A percentile compares a stretch with the other conserved stretches of the same genome.
phyloP scores from a whole-genome alignment of 1,140 invertebrate genomes.

The Hycleus cichorii region DNA sequence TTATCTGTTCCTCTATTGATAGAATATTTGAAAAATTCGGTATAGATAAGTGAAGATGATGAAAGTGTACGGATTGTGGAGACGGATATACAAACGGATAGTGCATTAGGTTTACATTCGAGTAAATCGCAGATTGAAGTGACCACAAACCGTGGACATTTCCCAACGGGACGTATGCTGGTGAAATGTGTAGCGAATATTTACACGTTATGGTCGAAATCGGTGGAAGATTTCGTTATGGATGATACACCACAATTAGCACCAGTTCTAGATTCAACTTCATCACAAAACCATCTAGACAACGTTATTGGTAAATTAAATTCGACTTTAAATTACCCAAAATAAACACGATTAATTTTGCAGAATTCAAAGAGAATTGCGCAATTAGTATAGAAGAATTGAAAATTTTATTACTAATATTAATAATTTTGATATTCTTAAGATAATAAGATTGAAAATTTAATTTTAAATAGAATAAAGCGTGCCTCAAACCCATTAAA shows the following conservation, averaged over 20 bases:
- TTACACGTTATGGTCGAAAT: slow-evolving; percentile 28
- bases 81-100: slow-evolving; percentile 14
- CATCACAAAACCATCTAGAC: slow-evolving; percentile 34
- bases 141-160: slow-evolving; percentile 28
- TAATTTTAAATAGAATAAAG: not conserved
- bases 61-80: slow-evolving; percentile 24
- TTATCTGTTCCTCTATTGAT: too few relatives aligned
- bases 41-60: slow-evolving; percentile 26
- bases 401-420: not conserved
- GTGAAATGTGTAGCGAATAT: slow-evolving; percentile 32
- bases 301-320: slow-evolving; percentile 27
- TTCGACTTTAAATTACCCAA: too few relatives aligned
- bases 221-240: slow-evolving; percentile 26
- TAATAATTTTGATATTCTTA: not conserved
- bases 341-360: too few relatives aligned
- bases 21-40: too few relatives aligned
- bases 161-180: slow-evolving; percentile 28
- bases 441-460: slow-evolving; percentile 5
- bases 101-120: slow-evolving; percentile 17
- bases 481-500: slow-evolving; percentile 2
- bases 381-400: not conserved
- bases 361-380: too few relatives aligned
- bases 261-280: slow-evolving; percentile 34
- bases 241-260: slow-evolving; percentile 35
- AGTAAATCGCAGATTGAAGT: slow-evolving; percentile 32